Evolutionary conservation across 2,797 vertebrate species (phyloP).

Genomic region (Champsocephalus gunnari): DNA sequence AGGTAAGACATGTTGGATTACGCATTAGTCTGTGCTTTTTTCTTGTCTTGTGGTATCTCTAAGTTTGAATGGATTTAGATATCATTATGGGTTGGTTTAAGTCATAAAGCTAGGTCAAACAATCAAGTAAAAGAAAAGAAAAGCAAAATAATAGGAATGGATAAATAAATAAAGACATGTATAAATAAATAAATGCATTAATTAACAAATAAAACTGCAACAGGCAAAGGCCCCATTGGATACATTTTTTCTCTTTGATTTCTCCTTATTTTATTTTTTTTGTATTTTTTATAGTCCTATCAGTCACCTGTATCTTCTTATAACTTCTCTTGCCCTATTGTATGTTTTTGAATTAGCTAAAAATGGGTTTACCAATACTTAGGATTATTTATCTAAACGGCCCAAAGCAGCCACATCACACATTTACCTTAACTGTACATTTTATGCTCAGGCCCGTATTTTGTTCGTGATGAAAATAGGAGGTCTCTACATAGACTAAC

Average conservation of each 20-base stretch:
- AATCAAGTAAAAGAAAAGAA: neutral
- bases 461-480: too few relatives aligned
- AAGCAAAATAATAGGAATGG: neutral
- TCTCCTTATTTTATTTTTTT: neutral
- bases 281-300: neutral
- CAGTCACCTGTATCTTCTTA: neutral
- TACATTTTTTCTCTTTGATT: neutral
- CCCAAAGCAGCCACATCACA: too few relatives aligned
- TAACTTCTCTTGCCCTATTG: neutral
- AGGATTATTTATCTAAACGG: too few relatives aligned
- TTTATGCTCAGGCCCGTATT: too few relatives aligned
- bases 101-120: too few relatives aligned
- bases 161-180: neutral
- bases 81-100: neutral
- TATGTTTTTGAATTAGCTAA: too few relatives aligned
- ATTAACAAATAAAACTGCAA: too few relatives aligned
- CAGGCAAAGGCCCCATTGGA: neutral
- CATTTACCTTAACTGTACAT: too few relatives aligned
- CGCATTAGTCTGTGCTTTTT: neutral
- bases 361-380: too few relatives aligned
- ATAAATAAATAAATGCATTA: too few relatives aligned
- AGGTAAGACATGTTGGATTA: conserved; percentile 78
- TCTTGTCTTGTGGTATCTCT: neutral
- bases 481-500: too few relatives aligned
- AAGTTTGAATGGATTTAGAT: neutral